Evolutionary conservation across 2,888 invertebrate species (phyloP), one percentile per base, ranked within the genome.

Genomic region (Taphrorychus bicolor): DNA sequence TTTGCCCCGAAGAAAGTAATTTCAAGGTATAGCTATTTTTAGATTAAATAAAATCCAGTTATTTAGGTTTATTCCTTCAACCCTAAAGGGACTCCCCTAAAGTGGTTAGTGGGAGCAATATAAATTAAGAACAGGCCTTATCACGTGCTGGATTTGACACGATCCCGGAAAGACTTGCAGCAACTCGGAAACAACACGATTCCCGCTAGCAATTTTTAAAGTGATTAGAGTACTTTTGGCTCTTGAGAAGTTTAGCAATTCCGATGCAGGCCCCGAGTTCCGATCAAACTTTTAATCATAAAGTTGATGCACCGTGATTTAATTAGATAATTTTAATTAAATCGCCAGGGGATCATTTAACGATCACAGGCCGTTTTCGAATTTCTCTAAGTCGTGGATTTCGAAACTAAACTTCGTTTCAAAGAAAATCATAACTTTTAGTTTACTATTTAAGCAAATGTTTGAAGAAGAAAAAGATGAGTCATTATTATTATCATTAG

Each of bases 1-100:
- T 62, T 53, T 45, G 32, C 23, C 62, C 4, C 16, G 5, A 18
- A 54, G 54, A 54, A 54, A 54, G 32, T 23, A 54, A 56, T 23
- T 61, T 23, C 41, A 52, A 60, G 53, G 51, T 17, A 22, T 41
- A n/a, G 52, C 16, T 45, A 61, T 52, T 53, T 52, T 60, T 52
- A 14, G 60, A 60, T 60, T 52, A 59, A 32, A 54, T 54, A 54
- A 54, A 23, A 24, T 23, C 14, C 16, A 14, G 54, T 54, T 54
- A 54, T 54, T 54, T 32, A 24, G 54, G 32, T 54, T 54, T 54
- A 14, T 54, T 54, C 22, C 54, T 32, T 24, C 14, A 11, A 17
- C 54, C 54, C 54, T 54, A 24, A 54, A 54, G 32, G 32, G 54
- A 54, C 9, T 24, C 16, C 11, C 14, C 22, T 32, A 54, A 23